Evolutionary conservation across 2,797 vertebrate species (phyloP), one percentile per base, ranked within the genome.

Genomic region (Ispidina picta): DNA sequence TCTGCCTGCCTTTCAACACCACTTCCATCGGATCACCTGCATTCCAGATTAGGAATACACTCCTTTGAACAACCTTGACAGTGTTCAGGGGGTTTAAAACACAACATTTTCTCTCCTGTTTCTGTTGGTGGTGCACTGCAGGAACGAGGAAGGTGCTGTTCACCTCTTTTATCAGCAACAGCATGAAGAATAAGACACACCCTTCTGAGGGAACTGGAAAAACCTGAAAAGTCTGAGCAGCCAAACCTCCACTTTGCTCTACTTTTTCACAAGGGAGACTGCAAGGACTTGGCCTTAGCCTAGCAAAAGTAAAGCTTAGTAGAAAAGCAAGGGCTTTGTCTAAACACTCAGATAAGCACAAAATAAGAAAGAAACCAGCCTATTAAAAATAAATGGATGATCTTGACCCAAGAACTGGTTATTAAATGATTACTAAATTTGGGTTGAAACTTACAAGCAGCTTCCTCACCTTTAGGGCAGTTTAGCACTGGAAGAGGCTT

Each of bases 171-270:
- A 93, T 96, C 94, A 95, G 79, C 71, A 88, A 2, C 3, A 77
- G 37, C 29, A 86, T 66, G 83, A 89, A 90, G 73, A 80, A 20
- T 83, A 88, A 72, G 86, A 29, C 96, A 94, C 95, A 79, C 96
- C 91, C 90, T 65, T 66, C 51, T 31, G 31, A 33, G 44, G 20
- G 55, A 96, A 94, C 95, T 90, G 81, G 96, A 96, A 97, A 95
- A 96, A 96, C 94, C 88, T 88, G 83, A 41, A 76, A 77, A 81
- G 54, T 44, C 79, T 63, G 6, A 77, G 63, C 26, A 71, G 17
- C 68, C 56, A 56, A 59, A 48, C 62, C 55, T 90, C 75, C 73
- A 35, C 83, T 90, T 77, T 71, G 46, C 58, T 86, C 62, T 31
- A 12, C 12, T 5, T 86, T 82, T 79, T 69, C 76, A 54, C 55